Conservation (phyloP, 2,797 vertebrate species). For the Somateria mollissima region DNA sequence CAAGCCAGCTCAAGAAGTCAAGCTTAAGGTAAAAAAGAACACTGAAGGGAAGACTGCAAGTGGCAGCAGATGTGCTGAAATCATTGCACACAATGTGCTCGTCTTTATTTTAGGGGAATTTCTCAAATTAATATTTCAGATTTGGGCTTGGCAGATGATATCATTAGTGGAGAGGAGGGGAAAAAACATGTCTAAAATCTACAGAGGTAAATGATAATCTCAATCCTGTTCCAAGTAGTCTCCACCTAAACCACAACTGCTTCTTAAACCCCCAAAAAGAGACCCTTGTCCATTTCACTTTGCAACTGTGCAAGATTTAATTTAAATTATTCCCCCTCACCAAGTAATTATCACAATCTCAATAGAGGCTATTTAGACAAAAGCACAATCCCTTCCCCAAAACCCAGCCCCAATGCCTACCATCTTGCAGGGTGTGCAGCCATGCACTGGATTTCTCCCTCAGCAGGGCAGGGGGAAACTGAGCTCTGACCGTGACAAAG, state of each 20-base stretch:
- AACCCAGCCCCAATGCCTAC: not conserved
- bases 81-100: not conserved
- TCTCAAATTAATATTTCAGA: not conserved
- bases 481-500: not conserved
- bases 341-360: not conserved
- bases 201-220: not conserved
- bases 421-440: not conserved
- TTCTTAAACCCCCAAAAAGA: not conserved
- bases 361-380: not conserved
- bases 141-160: not conserved
- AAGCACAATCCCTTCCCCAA: not conserved
- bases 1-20: not conserved
- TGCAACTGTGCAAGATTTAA: not conserved
- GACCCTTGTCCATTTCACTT: not conserved
- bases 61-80: not conserved
- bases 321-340: not conserved
- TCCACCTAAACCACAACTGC: not conserved
- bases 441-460: rapidly evolving
- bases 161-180: not conserved
- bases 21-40: not conserved
- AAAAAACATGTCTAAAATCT: not conserved
- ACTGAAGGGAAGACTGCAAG: not conserved
- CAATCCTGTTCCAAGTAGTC: not conserved
- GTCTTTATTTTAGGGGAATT: not conserved
- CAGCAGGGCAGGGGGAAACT: not conserved